These are phyloP conservation scores for Dendrolimus houi DNA, from an alignment of 2,888 invertebrate species.

Conservation along the genomic window DNA sequence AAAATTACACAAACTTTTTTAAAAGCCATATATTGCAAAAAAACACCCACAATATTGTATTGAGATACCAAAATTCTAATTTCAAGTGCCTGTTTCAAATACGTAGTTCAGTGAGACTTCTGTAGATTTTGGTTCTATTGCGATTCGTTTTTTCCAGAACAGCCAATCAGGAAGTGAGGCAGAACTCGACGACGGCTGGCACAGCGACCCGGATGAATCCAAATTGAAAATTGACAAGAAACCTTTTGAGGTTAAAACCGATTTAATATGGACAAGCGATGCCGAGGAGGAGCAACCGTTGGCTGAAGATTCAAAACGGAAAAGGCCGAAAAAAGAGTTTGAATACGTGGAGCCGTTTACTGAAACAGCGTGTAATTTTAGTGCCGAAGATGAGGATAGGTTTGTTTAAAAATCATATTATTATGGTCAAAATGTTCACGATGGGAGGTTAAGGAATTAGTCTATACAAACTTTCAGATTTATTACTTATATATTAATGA, in stretches of 20 bases:
- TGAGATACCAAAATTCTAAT: no score
- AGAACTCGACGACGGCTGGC: conserved; percentile 26
- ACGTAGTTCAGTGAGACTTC: no score
- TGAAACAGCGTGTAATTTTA: conserved; percentile 23
- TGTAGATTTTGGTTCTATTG: no score
- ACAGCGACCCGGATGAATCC: conserved; percentile 28
- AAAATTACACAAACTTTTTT: no score
- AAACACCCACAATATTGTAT: no score
- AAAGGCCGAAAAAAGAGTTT: conserved; percentile 24
- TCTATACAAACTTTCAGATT: no score
- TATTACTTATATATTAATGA: no score
- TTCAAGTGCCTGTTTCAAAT: no score
- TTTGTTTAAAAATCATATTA: neutral
- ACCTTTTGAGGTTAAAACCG: conserved; percentile 21
- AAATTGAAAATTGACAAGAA: conserved; percentile 22
- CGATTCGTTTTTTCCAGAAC: conserved; percentile 5
- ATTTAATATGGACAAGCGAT: conserved; percentile 30
- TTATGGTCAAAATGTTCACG: no score
- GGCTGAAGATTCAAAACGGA: conserved; percentile 33
- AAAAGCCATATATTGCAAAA: no score
- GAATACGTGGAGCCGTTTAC: conserved; percentile 42
- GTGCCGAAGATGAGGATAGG: conserved; percentile 45
- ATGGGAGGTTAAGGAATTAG: no score
- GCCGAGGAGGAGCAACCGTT: conserved; percentile 26
- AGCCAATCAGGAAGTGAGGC: conserved; percentile 33